These are phyloP conservation scores for Sabellastarte sp. DNA, from an alignment of 2,888 invertebrate species.

Conservation along the genomic window DNA sequence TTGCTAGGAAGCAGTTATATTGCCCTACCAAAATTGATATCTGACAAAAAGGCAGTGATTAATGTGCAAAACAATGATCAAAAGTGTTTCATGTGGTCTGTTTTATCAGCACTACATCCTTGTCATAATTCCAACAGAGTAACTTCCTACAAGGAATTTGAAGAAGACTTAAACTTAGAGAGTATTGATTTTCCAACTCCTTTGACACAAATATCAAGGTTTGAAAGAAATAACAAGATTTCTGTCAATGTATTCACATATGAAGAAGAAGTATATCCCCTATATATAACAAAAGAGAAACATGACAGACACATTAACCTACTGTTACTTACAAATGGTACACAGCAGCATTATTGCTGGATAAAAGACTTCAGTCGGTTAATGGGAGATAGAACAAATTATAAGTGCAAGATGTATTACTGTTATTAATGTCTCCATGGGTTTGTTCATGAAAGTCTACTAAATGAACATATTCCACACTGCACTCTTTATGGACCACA, in stretches of 20 bases:
- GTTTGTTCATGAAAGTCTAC: conserved; percentile 9
- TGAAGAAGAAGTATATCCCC: conserved; percentile 18
- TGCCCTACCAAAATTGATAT: too few relatives aligned
- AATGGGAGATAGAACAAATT: not conserved
- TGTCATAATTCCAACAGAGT: too few relatives aligned
- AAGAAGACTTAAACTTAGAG: conserved; percentile 10
- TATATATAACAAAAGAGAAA: conserved; percentile 15
- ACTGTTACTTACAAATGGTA: conserved; percentile 10
- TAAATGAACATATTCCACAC: conserved; percentile 7
- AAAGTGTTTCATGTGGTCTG: too few relatives aligned
- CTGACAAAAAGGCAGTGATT: too few relatives aligned
- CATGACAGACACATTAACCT: conserved; percentile 12
- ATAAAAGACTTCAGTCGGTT: conserved; percentile 18
- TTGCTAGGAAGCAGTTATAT: too few relatives aligned
- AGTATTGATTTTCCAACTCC: conserved; percentile 18
- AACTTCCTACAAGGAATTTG: conserved; percentile 12
- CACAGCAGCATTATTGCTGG: conserved; percentile 20
- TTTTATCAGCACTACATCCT: too few relatives aligned
- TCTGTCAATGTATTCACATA: conserved; percentile 21
- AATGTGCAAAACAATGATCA: too few relatives aligned
- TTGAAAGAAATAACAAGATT: conserved; percentile 22
- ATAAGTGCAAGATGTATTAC: not conserved
- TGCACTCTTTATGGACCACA: not conserved
- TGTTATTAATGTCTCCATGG: conserved; percentile 20
- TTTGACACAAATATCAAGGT: conserved; percentile 14